phyloP scores from a whole-genome alignment of 2,888 invertebrate species.

The Agrochola litura region DNA sequence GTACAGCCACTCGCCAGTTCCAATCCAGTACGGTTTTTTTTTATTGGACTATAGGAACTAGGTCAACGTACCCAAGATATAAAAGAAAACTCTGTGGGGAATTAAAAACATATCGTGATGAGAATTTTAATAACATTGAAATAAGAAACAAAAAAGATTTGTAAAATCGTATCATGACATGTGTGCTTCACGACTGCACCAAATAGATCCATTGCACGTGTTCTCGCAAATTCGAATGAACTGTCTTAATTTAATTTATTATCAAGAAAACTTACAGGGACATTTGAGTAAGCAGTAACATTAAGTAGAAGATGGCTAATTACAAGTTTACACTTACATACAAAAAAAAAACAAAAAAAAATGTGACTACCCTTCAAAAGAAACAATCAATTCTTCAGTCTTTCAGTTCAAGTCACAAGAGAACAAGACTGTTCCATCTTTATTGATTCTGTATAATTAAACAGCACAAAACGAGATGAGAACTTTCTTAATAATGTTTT shows the following conservation, averaged over 20 bases:
- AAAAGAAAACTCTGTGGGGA: neutral
- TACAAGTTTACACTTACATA: too few species aligned
- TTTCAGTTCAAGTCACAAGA: conserved; percentile 6
- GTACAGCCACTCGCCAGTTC: too few species aligned
- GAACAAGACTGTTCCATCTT: conserved; percentile 50
- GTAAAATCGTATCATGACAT: too few species aligned
- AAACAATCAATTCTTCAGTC: neutral
- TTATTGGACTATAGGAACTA: neutral
- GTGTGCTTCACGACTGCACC: neutral
- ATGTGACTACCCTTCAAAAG: neutral
- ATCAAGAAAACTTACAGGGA: too few species aligned
- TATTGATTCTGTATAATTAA: conserved; percentile 73
- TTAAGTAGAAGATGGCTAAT: too few species aligned
- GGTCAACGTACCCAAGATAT: neutral
- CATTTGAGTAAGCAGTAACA: too few species aligned
- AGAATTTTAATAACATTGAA: neutral
- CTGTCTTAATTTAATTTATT: neutral
- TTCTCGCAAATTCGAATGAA: neutral
- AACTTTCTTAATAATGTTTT: conserved; percentile 79
- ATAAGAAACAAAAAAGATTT: neutral
- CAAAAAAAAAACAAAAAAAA: neutral
- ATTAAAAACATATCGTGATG: neutral
- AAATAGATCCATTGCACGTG: neutral
- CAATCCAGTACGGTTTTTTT: neutral
- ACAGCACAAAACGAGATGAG: conserved; percentile 68